Conservation (phyloP, 2,113 vertebrate species). For the Acanthisitta chloris region DNA sequence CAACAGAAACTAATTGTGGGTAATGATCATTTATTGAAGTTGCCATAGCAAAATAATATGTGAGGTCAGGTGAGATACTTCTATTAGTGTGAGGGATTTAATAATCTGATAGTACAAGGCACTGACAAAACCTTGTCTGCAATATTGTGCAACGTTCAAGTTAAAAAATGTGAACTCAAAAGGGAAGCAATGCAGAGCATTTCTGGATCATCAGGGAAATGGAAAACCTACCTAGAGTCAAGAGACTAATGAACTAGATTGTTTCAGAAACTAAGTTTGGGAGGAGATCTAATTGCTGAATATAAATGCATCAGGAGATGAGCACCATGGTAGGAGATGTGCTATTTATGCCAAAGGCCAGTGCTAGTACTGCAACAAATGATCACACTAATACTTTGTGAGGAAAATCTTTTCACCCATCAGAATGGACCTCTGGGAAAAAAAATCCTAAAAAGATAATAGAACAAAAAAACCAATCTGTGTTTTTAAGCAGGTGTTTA, state of each 20-base stretch:
- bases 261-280: background rate
- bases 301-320: background rate
- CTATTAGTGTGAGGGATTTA: background rate
- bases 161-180: background rate
- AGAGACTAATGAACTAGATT: background rate
- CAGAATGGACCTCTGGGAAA: background rate
- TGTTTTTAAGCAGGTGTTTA: background rate
- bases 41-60: background rate
- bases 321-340: background rate
- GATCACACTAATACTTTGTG: background rate
- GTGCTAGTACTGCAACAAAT: background rate
- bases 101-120: background rate
- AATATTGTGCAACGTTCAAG: background rate
- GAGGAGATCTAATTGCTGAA: background rate
- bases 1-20: background rate
- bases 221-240: background rate
- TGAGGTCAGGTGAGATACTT: background rate
- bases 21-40: background rate
- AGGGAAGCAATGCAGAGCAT: background rate
- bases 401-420: background rate
- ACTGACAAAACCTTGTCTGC: background rate
- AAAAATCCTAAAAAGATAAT: background rate
- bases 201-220: background rate
- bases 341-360: background rate
- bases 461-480: background rate